Evolutionary conservation across 92 coral and sea anemone genomes (phyloP).

Genomic region (Porites divaricata): DNA sequence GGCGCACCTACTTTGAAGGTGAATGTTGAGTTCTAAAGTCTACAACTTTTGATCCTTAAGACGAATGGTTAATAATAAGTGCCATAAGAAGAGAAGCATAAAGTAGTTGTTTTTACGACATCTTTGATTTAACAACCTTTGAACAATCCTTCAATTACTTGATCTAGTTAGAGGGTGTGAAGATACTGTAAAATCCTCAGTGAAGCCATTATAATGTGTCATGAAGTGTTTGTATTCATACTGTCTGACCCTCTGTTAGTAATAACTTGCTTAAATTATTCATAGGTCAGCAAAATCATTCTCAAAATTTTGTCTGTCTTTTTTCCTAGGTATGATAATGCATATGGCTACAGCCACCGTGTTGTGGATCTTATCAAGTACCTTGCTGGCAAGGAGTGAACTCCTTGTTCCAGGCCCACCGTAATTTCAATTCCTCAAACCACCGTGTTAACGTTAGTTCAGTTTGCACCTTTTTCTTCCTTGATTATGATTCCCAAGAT

Average conservation of each 20-base stretch:
- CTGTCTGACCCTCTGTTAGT: slow-evolving; percentile 70
- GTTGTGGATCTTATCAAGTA: slow-evolving; percentile 86
- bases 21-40: no score
- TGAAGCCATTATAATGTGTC: slow-evolving; percentile 10
- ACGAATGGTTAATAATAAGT: no score
- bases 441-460: not conserved
- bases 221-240: slow-evolving; percentile 59
- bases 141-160: not conserved
- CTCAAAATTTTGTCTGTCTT: not conserved
- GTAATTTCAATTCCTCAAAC: not conserved
- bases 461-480: not conserved
- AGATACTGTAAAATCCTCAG: slow-evolving; percentile 34
- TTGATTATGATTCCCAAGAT: no score
- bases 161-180: not conserved
- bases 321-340: slow-evolving; percentile 92
- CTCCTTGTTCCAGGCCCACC: not conserved
- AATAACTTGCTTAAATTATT: no score
- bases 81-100: no score
- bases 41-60: no score
- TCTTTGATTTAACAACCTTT: no score
- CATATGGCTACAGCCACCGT: slow-evolving; percentile 97
- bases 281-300: no score
- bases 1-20: no score
- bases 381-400: slow-evolving; percentile 60
- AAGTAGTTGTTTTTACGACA: no score